These are phyloP conservation scores for Liopterus haemorrhoidalis DNA, from an alignment of 2,888 invertebrate genomes.

Conservation along the genomic window DNA sequence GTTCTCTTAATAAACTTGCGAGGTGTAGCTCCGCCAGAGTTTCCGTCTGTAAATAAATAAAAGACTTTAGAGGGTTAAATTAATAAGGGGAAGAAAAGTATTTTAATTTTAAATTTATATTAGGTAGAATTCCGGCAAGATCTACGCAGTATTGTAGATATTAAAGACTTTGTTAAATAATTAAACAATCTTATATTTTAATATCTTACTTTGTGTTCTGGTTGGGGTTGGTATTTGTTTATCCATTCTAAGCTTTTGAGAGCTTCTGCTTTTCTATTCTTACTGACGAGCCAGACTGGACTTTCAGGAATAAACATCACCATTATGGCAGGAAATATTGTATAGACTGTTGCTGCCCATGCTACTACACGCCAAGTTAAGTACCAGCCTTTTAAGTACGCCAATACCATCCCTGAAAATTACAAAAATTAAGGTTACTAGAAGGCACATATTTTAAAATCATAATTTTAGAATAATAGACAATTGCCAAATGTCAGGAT, in stretches of 20 bases:
- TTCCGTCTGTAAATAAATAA: conserved; percentile 39
- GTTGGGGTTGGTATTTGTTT: conserved; percentile 46
- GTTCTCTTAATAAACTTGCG: conserved; percentile 49
- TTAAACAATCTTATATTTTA: conserved; percentile 8
- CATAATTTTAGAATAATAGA: no score
- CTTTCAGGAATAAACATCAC: conserved; percentile 54
- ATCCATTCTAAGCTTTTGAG: conserved; percentile 50
- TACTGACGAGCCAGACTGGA: conserved; percentile 55
- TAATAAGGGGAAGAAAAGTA: background rate
- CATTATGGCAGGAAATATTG: conserved; percentile 48
- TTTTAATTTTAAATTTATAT: conserved; percentile 11
- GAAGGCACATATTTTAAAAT: no score
- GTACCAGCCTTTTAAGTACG: conserved; percentile 52
- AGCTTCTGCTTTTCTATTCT: conserved; percentile 51
- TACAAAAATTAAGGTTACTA: conserved; percentile 10
- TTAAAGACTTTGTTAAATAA: background rate
- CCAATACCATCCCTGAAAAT: conserved; percentile 51
- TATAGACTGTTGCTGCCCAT: conserved; percentile 51
- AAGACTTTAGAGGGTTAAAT: conserved; percentile 8
- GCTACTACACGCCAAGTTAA: conserved; percentile 52
- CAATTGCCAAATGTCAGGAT: no score
- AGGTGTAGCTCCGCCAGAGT: conserved; percentile 50
- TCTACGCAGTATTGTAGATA: background rate
- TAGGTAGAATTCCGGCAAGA: no score
- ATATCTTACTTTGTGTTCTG: conserved; percentile 42